Evolutionary conservation across 2,113 vertebrate genomes (phyloP).

Genomic region (Laticauda colubrina): DNA sequence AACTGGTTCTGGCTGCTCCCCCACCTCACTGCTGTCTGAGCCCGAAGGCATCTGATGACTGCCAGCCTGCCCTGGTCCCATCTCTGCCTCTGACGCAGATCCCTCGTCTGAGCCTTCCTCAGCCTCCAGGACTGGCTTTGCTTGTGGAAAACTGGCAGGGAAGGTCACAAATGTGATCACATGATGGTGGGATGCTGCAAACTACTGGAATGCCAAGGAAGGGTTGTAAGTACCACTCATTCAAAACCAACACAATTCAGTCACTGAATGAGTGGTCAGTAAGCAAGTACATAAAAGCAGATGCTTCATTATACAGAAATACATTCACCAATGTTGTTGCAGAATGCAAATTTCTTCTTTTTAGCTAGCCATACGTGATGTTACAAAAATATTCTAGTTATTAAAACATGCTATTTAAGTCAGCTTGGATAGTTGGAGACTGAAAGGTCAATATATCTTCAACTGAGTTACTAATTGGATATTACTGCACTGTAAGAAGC

Average conservation of each 20-base stretch:
- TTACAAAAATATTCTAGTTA: neutral
- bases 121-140: neutral
- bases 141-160: neutral
- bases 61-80: too few relatives aligned
- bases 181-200: neutral
- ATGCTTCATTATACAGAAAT: neutral
- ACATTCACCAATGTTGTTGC: neutral
- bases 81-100: too few relatives aligned
- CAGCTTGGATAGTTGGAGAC: neutral
- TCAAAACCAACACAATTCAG: neutral
- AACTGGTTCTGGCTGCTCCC: too few relatives aligned
- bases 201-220: neutral
- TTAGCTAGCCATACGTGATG: neutral
- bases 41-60: too few relatives aligned
- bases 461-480: neutral
- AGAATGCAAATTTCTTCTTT: neutral
- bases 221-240: neutral
- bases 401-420: neutral
- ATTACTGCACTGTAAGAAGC: neutral
- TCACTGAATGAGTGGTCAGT: neutral
- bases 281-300: neutral
- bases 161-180: neutral
- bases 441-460: neutral
- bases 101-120: too few relatives aligned
- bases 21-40: too few relatives aligned